phyloP scores from a whole-genome alignment of 1,140 invertebrate genomes.

The Hestina assimilis region DNA sequence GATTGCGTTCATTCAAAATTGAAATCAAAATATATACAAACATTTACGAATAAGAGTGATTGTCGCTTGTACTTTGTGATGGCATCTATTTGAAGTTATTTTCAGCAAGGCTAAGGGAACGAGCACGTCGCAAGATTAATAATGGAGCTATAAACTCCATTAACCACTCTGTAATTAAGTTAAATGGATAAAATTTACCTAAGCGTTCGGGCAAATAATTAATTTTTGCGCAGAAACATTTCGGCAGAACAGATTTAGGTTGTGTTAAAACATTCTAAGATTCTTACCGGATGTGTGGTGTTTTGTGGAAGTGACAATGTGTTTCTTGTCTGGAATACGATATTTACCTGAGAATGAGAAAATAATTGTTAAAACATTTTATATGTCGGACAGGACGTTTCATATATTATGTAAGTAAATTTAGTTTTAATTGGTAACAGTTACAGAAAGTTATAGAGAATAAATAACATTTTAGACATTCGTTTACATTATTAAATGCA shows the following conservation, averaged over 20 bases:
- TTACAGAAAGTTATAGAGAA: too few species aligned
- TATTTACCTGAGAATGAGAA: slow-evolving; percentile 39
- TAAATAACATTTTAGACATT: too few species aligned
- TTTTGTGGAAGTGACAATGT: neutral
- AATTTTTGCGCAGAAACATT: slow-evolving; percentile 47
- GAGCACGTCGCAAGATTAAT: slow-evolving; percentile 59
- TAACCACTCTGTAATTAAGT: slow-evolving; percentile 66
- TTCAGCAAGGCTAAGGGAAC: slow-evolving; percentile 30
- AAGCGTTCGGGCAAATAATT: slow-evolving; percentile 54
- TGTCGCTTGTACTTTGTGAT: slow-evolving; percentile 27
- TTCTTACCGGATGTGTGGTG: slow-evolving; percentile 4
- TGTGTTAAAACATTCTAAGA: neutral
- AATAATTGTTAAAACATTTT: too few species aligned
- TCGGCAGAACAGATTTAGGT: slow-evolving; percentile 14
- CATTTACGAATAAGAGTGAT: slow-evolving; percentile 28
- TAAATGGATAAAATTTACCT: slow-evolving; percentile 63
- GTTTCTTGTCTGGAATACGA: neutral
- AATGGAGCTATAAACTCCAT: slow-evolving; percentile 64
- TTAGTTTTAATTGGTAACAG: too few species aligned
- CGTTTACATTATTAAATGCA: too few species aligned
- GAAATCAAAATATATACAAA: slow-evolving; percentile 12
- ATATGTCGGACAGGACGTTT: too few species aligned
- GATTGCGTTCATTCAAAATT: slow-evolving; percentile 20
- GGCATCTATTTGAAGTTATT: slow-evolving; percentile 41
- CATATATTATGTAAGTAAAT: too few species aligned